Percentiles rank a stretch among this genome's conserved stretches.
phyloP scores from a whole-genome alignment of 2,797 vertebrate species.

The Lates japonicus region DNA sequence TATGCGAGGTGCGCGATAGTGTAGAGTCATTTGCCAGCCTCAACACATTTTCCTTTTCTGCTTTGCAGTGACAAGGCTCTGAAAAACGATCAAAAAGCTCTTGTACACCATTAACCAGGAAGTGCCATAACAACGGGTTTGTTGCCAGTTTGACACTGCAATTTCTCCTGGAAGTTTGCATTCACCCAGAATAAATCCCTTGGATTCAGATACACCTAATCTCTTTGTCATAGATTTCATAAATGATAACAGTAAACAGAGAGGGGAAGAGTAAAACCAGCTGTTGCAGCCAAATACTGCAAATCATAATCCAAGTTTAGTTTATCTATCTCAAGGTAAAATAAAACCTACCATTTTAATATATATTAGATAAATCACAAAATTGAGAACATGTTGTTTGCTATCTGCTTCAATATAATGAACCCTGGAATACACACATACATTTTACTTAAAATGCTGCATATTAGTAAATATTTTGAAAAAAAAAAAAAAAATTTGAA shows the following conservation, averaged over 20 bases:
- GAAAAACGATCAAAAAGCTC: constrained; percentile 81
- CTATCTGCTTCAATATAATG: not conserved
- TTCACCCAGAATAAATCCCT: constrained; percentile 54
- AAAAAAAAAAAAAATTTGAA: too few species aligned
- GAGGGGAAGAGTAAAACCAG: not conserved
- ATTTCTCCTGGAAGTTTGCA: constrained; percentile 63
- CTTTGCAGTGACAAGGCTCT: constrained; percentile 69
- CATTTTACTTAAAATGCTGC: not conserved
- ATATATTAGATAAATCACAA: not conserved
- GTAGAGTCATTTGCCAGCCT: constrained; percentile 73
- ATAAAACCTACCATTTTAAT: not conserved
- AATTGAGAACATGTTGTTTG: not conserved
- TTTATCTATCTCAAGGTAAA: not conserved
- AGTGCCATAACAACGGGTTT: constrained; percentile 78
- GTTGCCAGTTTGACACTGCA: constrained; percentile 82
- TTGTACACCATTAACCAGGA: constrained; percentile 88
- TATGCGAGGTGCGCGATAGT: constrained; percentile 51
- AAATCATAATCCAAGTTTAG: not conserved
- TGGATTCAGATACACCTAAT: constrained; percentile 26
- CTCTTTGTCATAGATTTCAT: constrained; percentile 15
- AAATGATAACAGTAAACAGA: not conserved
- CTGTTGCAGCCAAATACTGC: not conserved
- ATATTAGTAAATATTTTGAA: not conserved
- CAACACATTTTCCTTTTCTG: constrained; percentile 82
- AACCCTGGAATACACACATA: not conserved